phyloP scores from a whole-genome alignment of 2,888 invertebrate genomes.

The Meghimatium bilineatum region DNA sequence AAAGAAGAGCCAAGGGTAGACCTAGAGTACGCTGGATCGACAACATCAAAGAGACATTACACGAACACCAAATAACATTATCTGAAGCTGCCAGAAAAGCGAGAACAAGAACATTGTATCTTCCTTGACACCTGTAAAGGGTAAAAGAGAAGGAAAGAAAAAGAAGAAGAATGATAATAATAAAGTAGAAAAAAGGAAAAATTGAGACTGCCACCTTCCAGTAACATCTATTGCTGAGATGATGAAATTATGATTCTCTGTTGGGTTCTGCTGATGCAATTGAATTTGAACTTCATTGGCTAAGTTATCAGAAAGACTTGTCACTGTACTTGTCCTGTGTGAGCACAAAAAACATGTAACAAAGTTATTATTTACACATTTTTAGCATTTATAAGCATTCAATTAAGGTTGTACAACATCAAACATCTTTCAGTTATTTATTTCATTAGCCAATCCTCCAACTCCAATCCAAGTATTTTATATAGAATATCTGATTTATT shows the following conservation, averaged over 20 bases:
- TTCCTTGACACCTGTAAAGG: too few relatives aligned
- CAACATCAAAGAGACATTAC: too few relatives aligned
- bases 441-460: background rate
- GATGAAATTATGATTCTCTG: background rate
- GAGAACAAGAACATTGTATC: too few relatives aligned
- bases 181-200: background rate
- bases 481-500: too few relatives aligned
- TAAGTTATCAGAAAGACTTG: background rate
- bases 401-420: background rate
- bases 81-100: too few relatives aligned
- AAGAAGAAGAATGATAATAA: background rate
- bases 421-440: background rate
- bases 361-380: too few relatives aligned
- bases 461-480: too few relatives aligned
- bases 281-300: slow-evolving; percentile 31
- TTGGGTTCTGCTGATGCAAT: background rate
- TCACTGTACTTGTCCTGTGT: background rate
- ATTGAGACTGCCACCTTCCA: slow-evolving; percentile 35
- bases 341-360: too few relatives aligned
- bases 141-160: too few relatives aligned
- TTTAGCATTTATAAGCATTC: background rate
- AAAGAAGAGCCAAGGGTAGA: too few relatives aligned
- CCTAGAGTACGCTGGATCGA: too few relatives aligned
- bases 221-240: slow-evolving; percentile 33
- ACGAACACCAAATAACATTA: too few relatives aligned